phyloP scores from a whole-genome alignment of 2,888 invertebrate species.

The Drosophila meridionalis region DNA sequence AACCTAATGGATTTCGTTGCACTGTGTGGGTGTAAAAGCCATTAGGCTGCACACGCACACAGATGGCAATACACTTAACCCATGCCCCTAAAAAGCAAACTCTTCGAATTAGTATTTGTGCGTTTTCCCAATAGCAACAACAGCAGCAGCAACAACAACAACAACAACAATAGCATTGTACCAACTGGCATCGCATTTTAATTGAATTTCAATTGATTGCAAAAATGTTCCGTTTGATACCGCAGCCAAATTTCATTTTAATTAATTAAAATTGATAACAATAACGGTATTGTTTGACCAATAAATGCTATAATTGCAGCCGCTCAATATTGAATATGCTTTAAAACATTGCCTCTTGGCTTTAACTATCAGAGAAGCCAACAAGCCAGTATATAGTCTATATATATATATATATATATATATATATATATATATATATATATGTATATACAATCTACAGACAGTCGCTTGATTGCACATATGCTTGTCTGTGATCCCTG shows the following conservation, averaged over 20 bases:
- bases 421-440: not conserved
- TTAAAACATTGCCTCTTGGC: not conserved
- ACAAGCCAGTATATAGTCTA: too few relatives aligned
- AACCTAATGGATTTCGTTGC: constrained; percentile 69
- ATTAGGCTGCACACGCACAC: constrained; percentile 43
- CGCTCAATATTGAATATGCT: not conserved
- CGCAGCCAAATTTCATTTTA: constrained; percentile 70
- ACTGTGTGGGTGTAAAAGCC: constrained; percentile 48
- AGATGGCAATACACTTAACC: constrained; percentile 24
- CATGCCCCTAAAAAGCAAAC: constrained; percentile 40
- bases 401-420: not conserved
- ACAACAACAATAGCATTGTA: not conserved
- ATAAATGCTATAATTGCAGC: constrained; percentile 31
- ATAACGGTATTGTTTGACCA: constrained; percentile 47
- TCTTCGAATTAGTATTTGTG: constrained; percentile 39
- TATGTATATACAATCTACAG: not conserved
- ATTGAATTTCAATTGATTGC: constrained; percentile 81
- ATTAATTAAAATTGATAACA: constrained; percentile 77
- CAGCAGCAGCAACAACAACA: not conserved
- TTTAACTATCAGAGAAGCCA: not conserved
- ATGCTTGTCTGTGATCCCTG: not conserved
- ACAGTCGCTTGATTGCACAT: not conserved
- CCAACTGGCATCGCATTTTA: constrained; percentile 66
- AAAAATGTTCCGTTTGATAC: constrained; percentile 63
- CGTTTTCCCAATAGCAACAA: constrained; percentile 13